phyloP scores from a whole-genome alignment of 2,888 invertebrate genomes.

The Pycnomerus fuliginosus region DNA sequence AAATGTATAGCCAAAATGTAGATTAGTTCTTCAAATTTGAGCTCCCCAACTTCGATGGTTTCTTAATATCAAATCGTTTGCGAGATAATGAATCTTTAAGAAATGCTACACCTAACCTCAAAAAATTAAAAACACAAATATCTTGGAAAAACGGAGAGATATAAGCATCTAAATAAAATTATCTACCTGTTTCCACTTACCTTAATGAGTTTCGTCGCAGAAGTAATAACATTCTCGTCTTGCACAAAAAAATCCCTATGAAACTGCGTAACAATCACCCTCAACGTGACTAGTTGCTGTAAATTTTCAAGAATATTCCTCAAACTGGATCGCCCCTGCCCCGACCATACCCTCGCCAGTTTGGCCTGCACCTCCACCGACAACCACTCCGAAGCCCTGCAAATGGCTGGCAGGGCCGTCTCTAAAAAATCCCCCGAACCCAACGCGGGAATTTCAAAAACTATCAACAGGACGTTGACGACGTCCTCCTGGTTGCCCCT shows the following conservation, averaged over 20 bases:
- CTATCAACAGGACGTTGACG: conserved; percentile 57
- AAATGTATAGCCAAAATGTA: too few species aligned
- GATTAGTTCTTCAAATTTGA: too few species aligned
- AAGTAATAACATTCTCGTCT: conserved; percentile 80
- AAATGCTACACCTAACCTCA: too few species aligned
- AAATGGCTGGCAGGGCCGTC: conserved; percentile 75
- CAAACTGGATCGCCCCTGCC: conserved; percentile 57
- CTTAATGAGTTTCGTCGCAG: conserved; percentile 87
- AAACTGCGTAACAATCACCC: conserved; percentile 77
- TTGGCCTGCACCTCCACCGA: conserved; percentile 75
- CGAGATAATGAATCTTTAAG: too few species aligned
- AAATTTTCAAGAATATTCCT: conserved; percentile 72
- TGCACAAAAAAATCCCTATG: conserved; percentile 74
- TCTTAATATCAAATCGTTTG: too few species aligned
- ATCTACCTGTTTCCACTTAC: conserved; percentile 51
- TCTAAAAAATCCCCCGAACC: conserved; percentile 79
- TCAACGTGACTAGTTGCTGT: conserved; percentile 85
- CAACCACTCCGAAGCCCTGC: conserved; percentile 73
- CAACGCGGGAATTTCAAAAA: conserved; percentile 51
- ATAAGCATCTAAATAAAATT: too few species aligned
- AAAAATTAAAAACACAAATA: too few species aligned
- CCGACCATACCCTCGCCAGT: conserved; percentile 78
- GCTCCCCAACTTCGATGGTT: too few species aligned
- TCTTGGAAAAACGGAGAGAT: too few species aligned
- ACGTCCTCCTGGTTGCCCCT: conserved; percentile 55